A percentile compares a stretch with the other conserved stretches of the same genome.
Evolutionary conservation across 1,140 invertebrate species (phyloP).

Genomic region (Drosophila nigromelanica): DNA sequence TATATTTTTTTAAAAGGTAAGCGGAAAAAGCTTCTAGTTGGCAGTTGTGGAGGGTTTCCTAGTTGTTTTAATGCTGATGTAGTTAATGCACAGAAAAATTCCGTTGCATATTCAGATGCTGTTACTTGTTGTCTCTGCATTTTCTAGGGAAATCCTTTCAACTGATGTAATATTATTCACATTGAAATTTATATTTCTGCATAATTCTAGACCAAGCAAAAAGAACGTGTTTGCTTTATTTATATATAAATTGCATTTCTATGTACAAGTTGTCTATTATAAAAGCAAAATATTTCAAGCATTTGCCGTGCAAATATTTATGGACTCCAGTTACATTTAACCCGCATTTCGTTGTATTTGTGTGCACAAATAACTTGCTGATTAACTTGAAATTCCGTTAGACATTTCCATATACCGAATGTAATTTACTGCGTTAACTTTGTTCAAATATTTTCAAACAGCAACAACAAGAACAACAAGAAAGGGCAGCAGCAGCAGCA

Average conservation of each 20-base stretch:
- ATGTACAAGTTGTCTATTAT: not conserved
- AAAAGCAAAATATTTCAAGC: not conserved
- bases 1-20: no score
- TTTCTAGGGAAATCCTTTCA: no score
- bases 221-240: no score
- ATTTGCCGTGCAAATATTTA: slow-evolving; percentile 34
- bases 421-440: slow-evolving; percentile 49
- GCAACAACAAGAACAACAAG: slow-evolving; percentile 16
- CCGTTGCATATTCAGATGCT: no score
- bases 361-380: slow-evolving; percentile 38
- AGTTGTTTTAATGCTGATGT: no score
- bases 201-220: no score
- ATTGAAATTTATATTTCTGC: no score
- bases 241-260: not conserved
- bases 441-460: slow-evolving; percentile 43
- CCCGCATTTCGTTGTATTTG: slow-evolving; percentile 19
- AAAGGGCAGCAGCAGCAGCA: not conserved
- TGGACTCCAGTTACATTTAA: not conserved
- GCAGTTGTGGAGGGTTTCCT: no score
- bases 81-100: no score
- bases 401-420: slow-evolving; percentile 44
- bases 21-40: no score
- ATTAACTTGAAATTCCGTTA: slow-evolving; percentile 50
- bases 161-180: no score
- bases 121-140: no score